Base-by-base conservation (phyloP, 2,113 vertebrate genomes). In the Polypterus senegalus region DNA sequence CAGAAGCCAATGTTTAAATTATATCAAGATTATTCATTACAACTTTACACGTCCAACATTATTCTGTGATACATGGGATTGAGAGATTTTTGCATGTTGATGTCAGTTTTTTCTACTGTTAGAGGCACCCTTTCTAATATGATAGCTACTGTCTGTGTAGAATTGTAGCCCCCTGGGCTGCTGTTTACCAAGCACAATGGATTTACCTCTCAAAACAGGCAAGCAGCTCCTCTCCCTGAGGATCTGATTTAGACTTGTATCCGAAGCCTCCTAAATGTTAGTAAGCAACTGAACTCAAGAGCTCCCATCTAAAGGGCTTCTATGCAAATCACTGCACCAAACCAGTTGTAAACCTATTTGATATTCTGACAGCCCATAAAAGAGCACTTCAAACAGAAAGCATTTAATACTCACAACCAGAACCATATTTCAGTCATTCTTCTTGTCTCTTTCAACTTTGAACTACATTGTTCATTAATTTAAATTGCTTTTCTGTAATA, bases 141-240 rank as follows among this genome's bases (percentile, higher is more conserved):
- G 27, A 27, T 27, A 27, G 27, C 27, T 27, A 27, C 27, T 27
- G 27, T 27, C 27, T 27, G 27, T 27, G 27, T 27, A 27, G 27
- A 27, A 27, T 27, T 27, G 78, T 74, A 67, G 76, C 83, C 83
- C 84, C 82, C 66, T 66, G 79, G 83, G 86, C 77, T 75, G 75
- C 75, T 86, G 83, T 86, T 87, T 87, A 86, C 81, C 69, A 81
- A 86, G 71, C 81, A 83, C 83, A 81, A 78, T 75, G 71, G 79
- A 87, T 86, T 84, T 83, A 67, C 77, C 71, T 70, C 75, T 70
- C 71, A 77, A 27, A 66, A 62, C 75, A 85, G 81, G 76, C 81
- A 73, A 78, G 73, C 75, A 73, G 76, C 81, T 82, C 79, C 81
- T 79, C 80, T 80, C 70, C 68, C 68, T 57, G 62, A 79, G 79